Conservation (phyloP, 2,888 invertebrate genomes). For the Clitarchus hookeri region DNA sequence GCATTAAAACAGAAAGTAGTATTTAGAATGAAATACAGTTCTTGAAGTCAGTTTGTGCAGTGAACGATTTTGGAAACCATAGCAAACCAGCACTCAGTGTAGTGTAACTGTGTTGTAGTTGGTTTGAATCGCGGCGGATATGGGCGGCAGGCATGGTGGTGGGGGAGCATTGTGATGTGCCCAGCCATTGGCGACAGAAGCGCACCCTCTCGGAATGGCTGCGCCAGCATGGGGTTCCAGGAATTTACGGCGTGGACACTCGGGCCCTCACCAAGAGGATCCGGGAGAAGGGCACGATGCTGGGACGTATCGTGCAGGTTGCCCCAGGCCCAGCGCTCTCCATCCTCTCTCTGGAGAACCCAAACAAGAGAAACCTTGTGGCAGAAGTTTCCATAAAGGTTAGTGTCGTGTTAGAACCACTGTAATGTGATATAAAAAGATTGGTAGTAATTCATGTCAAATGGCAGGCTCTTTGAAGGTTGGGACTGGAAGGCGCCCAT, state of each 20-base stretch:
- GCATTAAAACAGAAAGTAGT: no score
- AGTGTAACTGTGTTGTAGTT: slow-evolving; percentile 58
- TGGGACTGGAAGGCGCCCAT: no score
- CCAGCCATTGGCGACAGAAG: slow-evolving; percentile 88
- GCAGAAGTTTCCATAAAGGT: slow-evolving; percentile 87
- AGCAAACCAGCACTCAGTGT: no score
- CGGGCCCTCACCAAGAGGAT: slow-evolving; percentile 90
- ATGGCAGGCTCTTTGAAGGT: no score
- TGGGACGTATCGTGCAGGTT: slow-evolving; percentile 65
- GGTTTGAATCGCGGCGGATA: slow-evolving; percentile 90
- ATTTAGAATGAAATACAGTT: no score
- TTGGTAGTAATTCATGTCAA: no score
- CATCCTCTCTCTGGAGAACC: slow-evolving; percentile 66
- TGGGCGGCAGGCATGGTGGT: slow-evolving; percentile 93
- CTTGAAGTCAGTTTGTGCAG: no score
- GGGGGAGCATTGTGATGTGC: slow-evolving; percentile 81
- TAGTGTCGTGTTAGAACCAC: slow-evolving; percentile 38
- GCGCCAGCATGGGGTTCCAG: slow-evolving; percentile 76
- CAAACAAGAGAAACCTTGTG: slow-evolving; percentile 87
- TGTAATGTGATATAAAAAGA: no score
- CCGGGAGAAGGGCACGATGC: slow-evolving; percentile 83
- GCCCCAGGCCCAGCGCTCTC: slow-evolving; percentile 48
- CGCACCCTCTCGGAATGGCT: slow-evolving; percentile 87
- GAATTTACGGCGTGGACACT: slow-evolving; percentile 92
- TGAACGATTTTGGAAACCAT: no score